phyloP scores from a whole-genome alignment of 2,797 vertebrate species.

The Pelobates cultripes region DNA sequence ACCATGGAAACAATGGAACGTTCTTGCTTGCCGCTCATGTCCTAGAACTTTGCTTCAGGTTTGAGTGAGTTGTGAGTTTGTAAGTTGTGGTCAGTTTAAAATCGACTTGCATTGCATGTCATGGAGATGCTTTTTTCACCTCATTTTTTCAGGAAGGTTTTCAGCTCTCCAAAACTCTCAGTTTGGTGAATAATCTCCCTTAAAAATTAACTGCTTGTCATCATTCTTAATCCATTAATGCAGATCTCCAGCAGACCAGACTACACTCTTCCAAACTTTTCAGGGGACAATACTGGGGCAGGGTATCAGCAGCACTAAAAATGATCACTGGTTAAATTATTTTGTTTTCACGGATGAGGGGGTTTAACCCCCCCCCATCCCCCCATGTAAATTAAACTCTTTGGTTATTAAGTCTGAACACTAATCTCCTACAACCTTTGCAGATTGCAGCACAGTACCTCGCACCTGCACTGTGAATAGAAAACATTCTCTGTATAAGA shows the following conservation, averaged over 20 bases:
- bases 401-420: conserved; percentile 88
- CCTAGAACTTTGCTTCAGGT: too few relatives aligned
- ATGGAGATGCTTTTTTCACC: too few relatives aligned
- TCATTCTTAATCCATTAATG: not conserved
- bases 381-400: conserved; percentile 86
- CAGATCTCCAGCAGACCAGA: conserved; percentile 47
- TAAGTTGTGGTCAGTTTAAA: too few relatives aligned
- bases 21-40: too few relatives aligned
- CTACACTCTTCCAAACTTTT: conserved; percentile 56
- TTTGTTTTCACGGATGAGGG: conserved; percentile 88
- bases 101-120: too few relatives aligned
- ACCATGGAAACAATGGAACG: too few relatives aligned
- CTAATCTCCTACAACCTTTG: conserved; percentile 94
- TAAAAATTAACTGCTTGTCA: too few relatives aligned
- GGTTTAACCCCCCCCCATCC: too few relatives aligned
- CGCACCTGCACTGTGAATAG: conserved; percentile 99
- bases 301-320: conserved; percentile 75
- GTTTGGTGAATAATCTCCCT: too few relatives aligned
- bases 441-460: conserved; percentile 89
- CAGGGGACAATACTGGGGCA: conserved; percentile 73
- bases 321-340: conserved; percentile 85
- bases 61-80: too few relatives aligned
- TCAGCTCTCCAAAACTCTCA: too few relatives aligned
- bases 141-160: too few relatives aligned
- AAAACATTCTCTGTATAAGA: conserved; percentile 88